phyloP scores from a whole-genome alignment of 2,113 vertebrate genomes.

The Sus scrofa region T2T-Sscrofa CM000822.6:13832501-13833000 shows the following conservation, averaged over 20 bases:
- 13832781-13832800: background rate
- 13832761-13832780: background rate
- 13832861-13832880: slow-evolving; percentile 34
- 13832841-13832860: slow-evolving; percentile 25
- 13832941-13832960: slow-evolving; percentile 39
- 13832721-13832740: background rate
- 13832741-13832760: background rate
- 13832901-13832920: slow-evolving; percentile 46
- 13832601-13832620: background rate
- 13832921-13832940: background rate
- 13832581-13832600: background rate
- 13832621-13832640: background rate
- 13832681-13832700: background rate
- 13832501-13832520: background rate
- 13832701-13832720: background rate
- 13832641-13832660: background rate
- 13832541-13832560: background rate
- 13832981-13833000: background rate
- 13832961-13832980: slow-evolving; percentile 44
- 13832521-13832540: background rate
- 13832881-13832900: slow-evolving; percentile 38
- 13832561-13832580: background rate
- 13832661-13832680: background rate
- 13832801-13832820: slow-evolving; percentile 46
- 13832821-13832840: background rate